phyloP scores from a whole-genome alignment of 2,888 invertebrate genomes.

The Temnothorax ravouxi region DNA sequence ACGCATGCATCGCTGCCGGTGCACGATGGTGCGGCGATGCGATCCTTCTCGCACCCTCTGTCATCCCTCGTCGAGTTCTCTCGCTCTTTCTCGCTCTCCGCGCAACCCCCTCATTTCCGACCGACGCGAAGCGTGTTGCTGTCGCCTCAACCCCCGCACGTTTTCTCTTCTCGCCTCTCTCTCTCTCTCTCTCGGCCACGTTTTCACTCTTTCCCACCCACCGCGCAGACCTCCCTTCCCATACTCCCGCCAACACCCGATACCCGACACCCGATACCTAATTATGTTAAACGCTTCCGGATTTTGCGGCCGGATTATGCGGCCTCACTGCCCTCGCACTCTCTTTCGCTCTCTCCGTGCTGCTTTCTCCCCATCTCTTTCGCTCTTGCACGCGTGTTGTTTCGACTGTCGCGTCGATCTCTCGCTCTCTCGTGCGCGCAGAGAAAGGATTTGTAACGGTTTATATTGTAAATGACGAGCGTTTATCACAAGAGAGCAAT shows the following conservation, averaged over 20 bases:
- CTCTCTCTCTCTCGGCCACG: slow-evolving; percentile 27
- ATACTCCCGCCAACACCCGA: slow-evolving; percentile 77
- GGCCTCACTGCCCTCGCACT: slow-evolving; percentile 73
- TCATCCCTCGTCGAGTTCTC: slow-evolving; percentile 36
- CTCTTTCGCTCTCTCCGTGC: slow-evolving; percentile 47
- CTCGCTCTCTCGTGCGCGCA: neutral
- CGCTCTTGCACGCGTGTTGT: slow-evolving; percentile 13
- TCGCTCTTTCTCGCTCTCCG: slow-evolving; percentile 28
- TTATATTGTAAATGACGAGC: slow-evolving; percentile 37
- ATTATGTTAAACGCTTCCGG: slow-evolving; percentile 86
- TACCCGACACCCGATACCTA: slow-evolving; percentile 84
- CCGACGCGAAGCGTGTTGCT: slow-evolving; percentile 66
- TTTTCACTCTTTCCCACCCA: slow-evolving; percentile 62
- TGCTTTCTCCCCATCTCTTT: slow-evolving; percentile 46
- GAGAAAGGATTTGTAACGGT: slow-evolving; percentile 44
- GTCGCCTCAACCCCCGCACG: slow-evolving; percentile 60
- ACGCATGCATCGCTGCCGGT: slow-evolving; percentile 47
- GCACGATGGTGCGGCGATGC: slow-evolving; percentile 29
- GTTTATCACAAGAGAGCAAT: slow-evolving; percentile 27
- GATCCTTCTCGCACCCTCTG: slow-evolving; percentile 18
- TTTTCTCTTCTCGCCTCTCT: slow-evolving; percentile 55
- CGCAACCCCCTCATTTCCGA: slow-evolving; percentile 61
- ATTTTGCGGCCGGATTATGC: slow-evolving; percentile 84
- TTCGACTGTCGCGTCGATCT: neutral
- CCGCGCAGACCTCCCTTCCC: slow-evolving; percentile 57